Base-by-base conservation (phyloP, 2,113 vertebrate genomes). In the Grammomys surdaster region DNA sequence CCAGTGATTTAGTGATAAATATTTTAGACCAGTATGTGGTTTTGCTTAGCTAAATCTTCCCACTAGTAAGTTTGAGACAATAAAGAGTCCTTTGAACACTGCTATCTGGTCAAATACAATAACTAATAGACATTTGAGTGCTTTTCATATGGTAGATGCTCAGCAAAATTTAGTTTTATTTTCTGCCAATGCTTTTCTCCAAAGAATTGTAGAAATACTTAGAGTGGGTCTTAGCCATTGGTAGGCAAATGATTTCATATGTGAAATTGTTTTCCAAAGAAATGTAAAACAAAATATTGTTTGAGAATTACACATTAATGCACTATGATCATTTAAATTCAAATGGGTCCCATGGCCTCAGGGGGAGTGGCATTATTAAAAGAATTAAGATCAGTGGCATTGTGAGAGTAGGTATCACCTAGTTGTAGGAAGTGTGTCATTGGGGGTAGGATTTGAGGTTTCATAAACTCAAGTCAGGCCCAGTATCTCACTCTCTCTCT, bases 91-190 rank as follows among this genome's bases (percentile, higher is more conserved):
- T 51, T 51, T 51, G 8, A 51, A 8, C 48, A 51, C 48, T 51
- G 48, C 48, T 51, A 51, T 51, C 48, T 51, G 48, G 9, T 51
- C 48, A 80, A 90, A 77, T 51, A 91, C 73, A 82, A 76, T n/a
- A 93, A 88, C 13, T 77, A 81, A 81, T 40, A 91, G 31, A 89
- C 80, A 89, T 80, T 75, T 91, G 33, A 92, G 0, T 72, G 7
- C 2, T 80, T 91, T 3, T 1, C 60, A 3, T 33, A n/a, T 72
- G 12, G 4, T 63, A 86, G 24, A 2, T 48, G 13, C 82, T 88
- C 19, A 80, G 33, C 43, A 48, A 70, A 67, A 58, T 56, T 91
- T 78, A 54, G 13, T 69, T 84, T 63, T 36, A 72, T 43, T 88
- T 12, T 6, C 16, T 91, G 19, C 70, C 63, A 51, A 3, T 69